phyloP scores from a whole-genome alignment of 2,113 vertebrate genomes.

The Vulpes ferrilata region DNA sequence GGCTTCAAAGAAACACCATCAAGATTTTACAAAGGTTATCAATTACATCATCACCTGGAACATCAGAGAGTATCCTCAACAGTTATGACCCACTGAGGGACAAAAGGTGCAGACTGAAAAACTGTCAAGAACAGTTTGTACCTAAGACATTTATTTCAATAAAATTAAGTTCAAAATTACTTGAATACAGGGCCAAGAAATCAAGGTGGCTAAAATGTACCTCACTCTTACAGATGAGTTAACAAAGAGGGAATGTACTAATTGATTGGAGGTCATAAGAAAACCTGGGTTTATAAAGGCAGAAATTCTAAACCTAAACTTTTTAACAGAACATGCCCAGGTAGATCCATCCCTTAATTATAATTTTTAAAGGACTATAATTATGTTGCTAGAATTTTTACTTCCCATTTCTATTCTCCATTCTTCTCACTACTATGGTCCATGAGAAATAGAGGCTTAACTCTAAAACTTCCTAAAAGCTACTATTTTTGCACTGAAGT shows the following conservation, averaged over 20 bases:
- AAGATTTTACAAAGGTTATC: conserved; percentile 15
- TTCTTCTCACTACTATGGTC: not conserved
- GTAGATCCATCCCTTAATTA: not conserved
- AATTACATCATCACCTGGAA: conserved; percentile 28
- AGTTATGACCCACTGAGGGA: not conserved
- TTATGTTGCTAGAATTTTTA: conserved; percentile 41
- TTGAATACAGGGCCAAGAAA: not conserved
- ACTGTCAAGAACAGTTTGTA: not conserved
- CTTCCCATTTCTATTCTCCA: conserved; percentile 25
- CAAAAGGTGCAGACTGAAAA: not conserved
- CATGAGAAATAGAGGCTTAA: not conserved
- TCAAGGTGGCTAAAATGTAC: conserved; percentile 17
- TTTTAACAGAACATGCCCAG: conserved; percentile 40
- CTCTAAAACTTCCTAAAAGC: conserved; percentile 22
- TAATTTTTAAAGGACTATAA: conserved; percentile 51
- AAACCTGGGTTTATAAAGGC: not conserved
- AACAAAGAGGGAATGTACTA: not conserved
- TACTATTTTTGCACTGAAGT: not conserved
- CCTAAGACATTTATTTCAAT: not conserved
- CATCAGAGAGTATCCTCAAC: not conserved
- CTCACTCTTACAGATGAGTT: not conserved
- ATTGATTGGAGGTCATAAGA: not conserved
- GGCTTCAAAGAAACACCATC: not conserved
- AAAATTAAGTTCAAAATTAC: not conserved
- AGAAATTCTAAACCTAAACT: not conserved